Percentiles rank a stretch among this genome's conserved stretches.
phyloP scores from a whole-genome alignment of 2,797 vertebrate species.

The Tachyglossus aculeatus region DNA sequence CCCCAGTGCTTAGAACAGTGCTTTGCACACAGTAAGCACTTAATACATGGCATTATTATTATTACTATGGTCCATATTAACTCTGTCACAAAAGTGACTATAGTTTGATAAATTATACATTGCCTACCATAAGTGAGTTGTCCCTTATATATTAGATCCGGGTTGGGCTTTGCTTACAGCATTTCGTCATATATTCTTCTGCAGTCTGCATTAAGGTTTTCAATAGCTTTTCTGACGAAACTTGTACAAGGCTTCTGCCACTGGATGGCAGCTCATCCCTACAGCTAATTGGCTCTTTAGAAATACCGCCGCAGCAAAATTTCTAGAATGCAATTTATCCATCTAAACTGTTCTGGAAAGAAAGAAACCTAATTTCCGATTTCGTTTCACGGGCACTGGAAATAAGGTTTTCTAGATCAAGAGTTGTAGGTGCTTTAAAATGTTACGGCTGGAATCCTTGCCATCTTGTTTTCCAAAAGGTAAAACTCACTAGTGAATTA shows the following conservation, averaged over 20 bases:
- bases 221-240: accelerated
- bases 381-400: constrained; percentile 51
- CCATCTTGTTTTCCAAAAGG: constrained; percentile 29
- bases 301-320: too few species aligned
- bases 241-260: neutral
- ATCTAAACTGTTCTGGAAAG: constrained; percentile 2
- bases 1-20: too few species aligned
- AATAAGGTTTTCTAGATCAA: constrained; percentile 34
- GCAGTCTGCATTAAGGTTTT: neutral
- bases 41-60: too few species aligned
- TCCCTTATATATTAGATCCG: accelerated
- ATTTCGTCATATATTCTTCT: neutral
- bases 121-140: too few species aligned
- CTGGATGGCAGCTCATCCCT: constrained; percentile 66
- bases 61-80: too few species aligned
- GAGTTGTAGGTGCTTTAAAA: constrained; percentile 31
- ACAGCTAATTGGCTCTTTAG: accelerated
- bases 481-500: neutral
- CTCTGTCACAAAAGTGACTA: too few species aligned
- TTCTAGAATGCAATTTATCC: neutral
- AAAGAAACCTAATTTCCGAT: constrained; percentile 31
- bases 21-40: too few species aligned
- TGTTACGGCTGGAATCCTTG: constrained; percentile 35
- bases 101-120: too few species aligned
- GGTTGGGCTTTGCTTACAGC: neutral